phyloP scores from a whole-genome alignment of 2,888 invertebrate species.

The Dyspetes luteomarginatus region DNA sequence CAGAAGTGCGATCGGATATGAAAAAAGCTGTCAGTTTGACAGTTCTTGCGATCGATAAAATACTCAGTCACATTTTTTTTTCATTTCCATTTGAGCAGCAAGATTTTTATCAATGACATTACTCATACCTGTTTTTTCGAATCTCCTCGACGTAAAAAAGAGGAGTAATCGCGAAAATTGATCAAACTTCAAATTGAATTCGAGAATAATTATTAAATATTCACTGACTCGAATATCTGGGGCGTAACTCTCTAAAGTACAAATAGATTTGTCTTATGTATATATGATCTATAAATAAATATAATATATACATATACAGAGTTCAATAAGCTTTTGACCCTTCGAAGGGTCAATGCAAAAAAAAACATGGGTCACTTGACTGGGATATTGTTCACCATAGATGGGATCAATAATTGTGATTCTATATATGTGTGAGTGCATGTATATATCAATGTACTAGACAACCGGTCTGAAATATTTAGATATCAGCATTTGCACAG shows the following conservation, averaged over 20 bases:
- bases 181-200: neutral
- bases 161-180: neutral
- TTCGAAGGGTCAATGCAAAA: slow-evolving; percentile 26
- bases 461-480: neutral
- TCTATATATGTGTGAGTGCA: neutral
- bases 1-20: neutral
- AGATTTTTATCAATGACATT: neutral
- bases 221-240: no score
- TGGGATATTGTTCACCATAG: slow-evolving; percentile 23
- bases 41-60: slow-evolving; percentile 18
- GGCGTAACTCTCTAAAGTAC: no score
- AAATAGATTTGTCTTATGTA: no score
- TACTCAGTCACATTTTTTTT: slow-evolving; percentile 3
- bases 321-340: neutral
- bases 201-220: neutral
- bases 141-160: neutral
- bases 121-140: neutral
- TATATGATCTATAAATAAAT: no score
- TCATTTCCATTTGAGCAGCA: neutral
- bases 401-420: slow-evolving; percentile 26
- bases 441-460: neutral
- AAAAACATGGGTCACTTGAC: slow-evolving; percentile 6
- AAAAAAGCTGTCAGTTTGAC: neutral
- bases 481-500: neutral
- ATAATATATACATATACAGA: neutral